Base-by-base conservation (phyloP, 2,797 vertebrate species). In the Ficedula albicollis region DNA sequence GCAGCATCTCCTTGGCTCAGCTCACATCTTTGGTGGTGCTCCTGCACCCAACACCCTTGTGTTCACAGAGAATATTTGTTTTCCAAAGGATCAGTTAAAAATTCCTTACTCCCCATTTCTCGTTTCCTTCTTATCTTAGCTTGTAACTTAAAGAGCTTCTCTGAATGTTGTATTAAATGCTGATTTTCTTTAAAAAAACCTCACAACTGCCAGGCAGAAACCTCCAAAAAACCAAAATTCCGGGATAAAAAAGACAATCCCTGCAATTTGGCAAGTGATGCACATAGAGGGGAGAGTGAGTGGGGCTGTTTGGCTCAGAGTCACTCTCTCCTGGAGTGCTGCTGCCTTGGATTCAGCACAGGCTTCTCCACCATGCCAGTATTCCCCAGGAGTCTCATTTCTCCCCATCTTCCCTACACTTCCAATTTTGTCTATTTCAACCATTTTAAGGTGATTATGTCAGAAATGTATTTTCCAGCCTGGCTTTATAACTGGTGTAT, bases 391-490 rank as follows among this genome's bases (percentile, higher is more conserved):
- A 69, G 14, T n/a, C 48, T 75, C 21, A 10, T 68, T 60, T 63
- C 19, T 67, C 23, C 49, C 49, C 30, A 4, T 49, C 25, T 64
- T 75, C 41, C 30, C 18, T 41, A 8, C 4, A 2, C 23, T 63
- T 67, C 29, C 30, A 55, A 0, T 88, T 76, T 44, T 27, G 18
- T 81, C 54, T 51, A 75, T 72, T 90, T 84, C 15, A 80, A 0
- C 23, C 75, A 11, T 9, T 4, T 32, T 56, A 43, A 85, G 60
- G 20, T 66, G 72, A 13, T 60, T 29, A 30, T 58, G 91, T 48
- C 48, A 51, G 30, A 55, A 38, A 41, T 0, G 0, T 27, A 1
- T 32, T 72, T 68, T 84, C 10, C 34, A 68, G 0, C 43, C 30
- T 54, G 26, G 6, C 6, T 73, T 52, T 51, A 3, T 49, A 26